Percentiles rank a stretch among this genome's conserved stretches.
Evolutionary conservation across 2,797 vertebrate species (phyloP).

Genomic region (Chloroceryle amazona): DNA sequence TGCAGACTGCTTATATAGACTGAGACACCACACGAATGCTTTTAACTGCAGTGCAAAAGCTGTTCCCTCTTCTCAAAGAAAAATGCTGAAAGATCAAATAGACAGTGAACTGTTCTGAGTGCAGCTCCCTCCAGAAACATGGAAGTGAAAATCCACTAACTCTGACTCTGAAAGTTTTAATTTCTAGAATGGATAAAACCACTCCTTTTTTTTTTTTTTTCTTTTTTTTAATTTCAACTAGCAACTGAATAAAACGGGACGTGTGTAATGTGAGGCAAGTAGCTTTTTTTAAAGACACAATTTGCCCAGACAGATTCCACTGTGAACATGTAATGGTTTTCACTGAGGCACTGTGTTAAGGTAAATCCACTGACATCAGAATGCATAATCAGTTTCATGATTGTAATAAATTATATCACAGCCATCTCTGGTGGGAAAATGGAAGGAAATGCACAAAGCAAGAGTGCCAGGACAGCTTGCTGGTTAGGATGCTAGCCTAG

Average conservation of each 20-base stretch:
- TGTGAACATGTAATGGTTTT: slow-evolving; percentile 53
- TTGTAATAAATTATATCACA: slow-evolving; percentile 36
- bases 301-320: slow-evolving; percentile 57
- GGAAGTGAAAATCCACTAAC: not conserved
- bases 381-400: slow-evolving; percentile 52
- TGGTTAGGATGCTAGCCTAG: not conserved
- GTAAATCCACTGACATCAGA: slow-evolving; percentile 67
- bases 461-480: not conserved
- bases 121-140: not conserved
- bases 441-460: not conserved
- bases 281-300: not conserved
- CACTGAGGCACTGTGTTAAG: slow-evolving; percentile 56
- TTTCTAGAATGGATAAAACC: not conserved
- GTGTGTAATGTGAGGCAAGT: slow-evolving; percentile 4
- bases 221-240: not conserved
- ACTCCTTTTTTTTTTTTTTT: not conserved
- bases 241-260: not conserved
- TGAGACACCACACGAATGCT: not conserved
- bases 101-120: rapidly evolving
- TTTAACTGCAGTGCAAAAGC: not conserved
- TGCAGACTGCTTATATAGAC: not conserved
- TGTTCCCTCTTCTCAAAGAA: not conserved
- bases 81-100: not conserved
- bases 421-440: slow-evolving; percentile 25
- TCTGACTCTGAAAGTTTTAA: not conserved